phyloP scores from a whole-genome alignment of 2,113 vertebrate species.

The Suncus etruscus region DNA sequence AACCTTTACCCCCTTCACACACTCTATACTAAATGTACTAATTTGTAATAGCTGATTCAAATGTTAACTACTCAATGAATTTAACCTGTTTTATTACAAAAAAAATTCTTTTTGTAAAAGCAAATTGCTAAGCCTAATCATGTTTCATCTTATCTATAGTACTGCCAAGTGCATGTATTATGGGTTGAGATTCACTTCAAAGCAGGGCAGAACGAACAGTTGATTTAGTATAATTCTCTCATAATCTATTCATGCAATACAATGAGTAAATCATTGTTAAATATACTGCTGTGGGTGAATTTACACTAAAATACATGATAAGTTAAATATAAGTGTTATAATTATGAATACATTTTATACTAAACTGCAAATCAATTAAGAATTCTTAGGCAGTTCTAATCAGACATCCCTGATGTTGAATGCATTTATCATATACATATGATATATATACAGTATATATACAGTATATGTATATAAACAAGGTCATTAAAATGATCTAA shows the following conservation, averaged over 20 bases:
- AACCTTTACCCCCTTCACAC: neutral
- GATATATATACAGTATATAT: too few relatives aligned
- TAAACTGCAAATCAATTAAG: neutral
- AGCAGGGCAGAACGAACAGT: neutral
- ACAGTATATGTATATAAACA: neutral
- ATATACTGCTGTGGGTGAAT: neutral
- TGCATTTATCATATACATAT: neutral
- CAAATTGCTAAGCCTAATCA: constrained; percentile 23
- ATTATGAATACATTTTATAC: neutral
- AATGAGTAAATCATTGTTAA: constrained; percentile 15
- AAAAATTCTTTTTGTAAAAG: constrained; percentile 23
- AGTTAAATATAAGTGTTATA: constrained; percentile 2
- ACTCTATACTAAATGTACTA: neutral
- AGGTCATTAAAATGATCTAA: neutral
- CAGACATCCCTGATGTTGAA: neutral
- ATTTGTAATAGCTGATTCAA: constrained; percentile 9
- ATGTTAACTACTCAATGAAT: neutral
- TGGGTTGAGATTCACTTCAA: neutral
- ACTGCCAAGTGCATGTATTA: neutral
- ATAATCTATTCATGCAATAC: neutral
- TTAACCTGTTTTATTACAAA: neutral
- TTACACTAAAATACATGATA: constrained; percentile 34
- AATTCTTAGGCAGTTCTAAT: neutral
- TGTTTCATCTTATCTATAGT: neutral
- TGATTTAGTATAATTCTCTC: neutral